Evolutionary conservation across 2,113 vertebrate species (phyloP).

Genomic region (Proteles cristata): DNA sequence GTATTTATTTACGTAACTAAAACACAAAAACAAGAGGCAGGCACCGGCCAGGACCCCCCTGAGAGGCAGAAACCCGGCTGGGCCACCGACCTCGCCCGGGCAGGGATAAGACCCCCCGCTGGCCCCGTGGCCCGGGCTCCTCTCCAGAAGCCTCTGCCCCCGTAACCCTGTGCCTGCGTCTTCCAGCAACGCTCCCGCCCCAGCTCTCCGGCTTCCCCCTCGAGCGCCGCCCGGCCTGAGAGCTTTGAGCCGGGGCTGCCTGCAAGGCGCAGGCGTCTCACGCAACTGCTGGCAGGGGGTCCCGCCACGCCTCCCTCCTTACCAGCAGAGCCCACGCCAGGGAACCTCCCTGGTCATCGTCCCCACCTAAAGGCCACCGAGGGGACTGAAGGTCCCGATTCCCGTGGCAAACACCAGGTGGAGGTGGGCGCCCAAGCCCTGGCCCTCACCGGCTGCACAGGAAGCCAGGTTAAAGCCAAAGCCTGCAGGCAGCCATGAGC

Average conservation of each 20-base stretch:
- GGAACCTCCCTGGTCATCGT: slow-evolving; percentile 80
- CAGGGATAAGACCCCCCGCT: neutral
- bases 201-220: neutral
- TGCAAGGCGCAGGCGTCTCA: neutral
- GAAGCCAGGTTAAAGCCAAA: slow-evolving; percentile 52
- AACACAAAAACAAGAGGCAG: neutral
- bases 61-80: neutral
- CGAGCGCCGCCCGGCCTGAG: neutral
- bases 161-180: neutral
- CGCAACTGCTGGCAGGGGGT: neutral
- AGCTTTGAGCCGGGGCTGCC: neutral
- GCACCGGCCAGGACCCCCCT: neutral
- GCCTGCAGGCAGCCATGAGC: neutral
- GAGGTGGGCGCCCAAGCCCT: slow-evolving; percentile 69
- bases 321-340: slow-evolving; percentile 68
- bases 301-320: neutral
- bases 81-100: neutral
- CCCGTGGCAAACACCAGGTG: slow-evolving; percentile 78
- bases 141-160: neutral
- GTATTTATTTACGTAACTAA: neutral
- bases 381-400: slow-evolving; percentile 84
- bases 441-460: slow-evolving; percentile 70
- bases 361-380: slow-evolving; percentile 82
- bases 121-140: neutral
- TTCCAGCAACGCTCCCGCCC: neutral